phyloP scores from a whole-genome alignment of 2,888 invertebrate genomes.

The Chalcosyrphus nemorum region DNA sequence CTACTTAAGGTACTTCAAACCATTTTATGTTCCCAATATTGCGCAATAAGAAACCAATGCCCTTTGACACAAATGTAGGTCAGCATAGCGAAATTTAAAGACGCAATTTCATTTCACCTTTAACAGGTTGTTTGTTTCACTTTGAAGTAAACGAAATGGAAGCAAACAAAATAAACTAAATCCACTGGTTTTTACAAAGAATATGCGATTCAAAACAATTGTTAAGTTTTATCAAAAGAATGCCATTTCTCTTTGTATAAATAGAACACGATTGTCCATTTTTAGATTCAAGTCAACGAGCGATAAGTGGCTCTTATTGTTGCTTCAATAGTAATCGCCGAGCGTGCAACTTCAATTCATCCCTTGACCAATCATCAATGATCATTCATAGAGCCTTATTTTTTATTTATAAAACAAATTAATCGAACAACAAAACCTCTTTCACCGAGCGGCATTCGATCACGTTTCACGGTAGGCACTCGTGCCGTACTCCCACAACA shows the following conservation, averaged over 20 bases:
- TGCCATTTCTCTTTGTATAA: background rate
- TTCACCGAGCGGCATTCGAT: slow-evolving; percentile 41
- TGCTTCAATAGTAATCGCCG: background rate
- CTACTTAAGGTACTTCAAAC: too few relatives aligned
- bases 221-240: background rate
- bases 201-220: background rate
- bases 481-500: background rate
- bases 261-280: slow-evolving; percentile 32
- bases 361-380: slow-evolving; percentile 24
- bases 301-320: slow-evolving; percentile 55
- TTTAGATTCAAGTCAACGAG: slow-evolving; percentile 17
- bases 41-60: too few relatives aligned
- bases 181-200: background rate
- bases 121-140: background rate
- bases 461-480: slow-evolving; percentile 21
- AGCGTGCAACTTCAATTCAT: slow-evolving; percentile 18
- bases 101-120: too few relatives aligned
- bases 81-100: too few relatives aligned
- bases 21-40: too few relatives aligned
- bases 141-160: background rate
- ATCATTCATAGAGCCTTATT: slow-evolving; percentile 21
- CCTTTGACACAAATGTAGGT: too few relatives aligned
- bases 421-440: slow-evolving; percentile 22
- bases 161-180: background rate
- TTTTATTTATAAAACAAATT: background rate